Evolutionary conservation across 2,113 vertebrate genomes (phyloP).

Genomic region (Cygnus atratus): DNA sequence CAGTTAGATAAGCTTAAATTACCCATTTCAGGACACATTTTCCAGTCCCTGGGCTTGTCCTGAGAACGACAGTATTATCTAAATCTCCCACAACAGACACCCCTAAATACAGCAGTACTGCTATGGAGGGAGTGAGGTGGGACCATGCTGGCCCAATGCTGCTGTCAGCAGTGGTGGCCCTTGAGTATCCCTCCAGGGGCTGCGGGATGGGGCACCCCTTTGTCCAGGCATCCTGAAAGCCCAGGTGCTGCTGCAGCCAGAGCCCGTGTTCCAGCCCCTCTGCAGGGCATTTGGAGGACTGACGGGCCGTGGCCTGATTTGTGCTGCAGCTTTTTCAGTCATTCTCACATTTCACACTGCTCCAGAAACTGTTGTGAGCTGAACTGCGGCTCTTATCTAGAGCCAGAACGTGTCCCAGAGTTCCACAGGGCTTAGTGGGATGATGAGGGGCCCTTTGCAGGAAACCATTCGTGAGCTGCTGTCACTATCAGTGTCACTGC

Average conservation of each 20-base stretch:
- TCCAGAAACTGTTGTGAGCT: background rate
- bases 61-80: fast-evolving
- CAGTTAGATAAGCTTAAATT: background rate
- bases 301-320: background rate
- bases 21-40: background rate
- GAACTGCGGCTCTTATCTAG: background rate
- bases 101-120: fast-evolving
- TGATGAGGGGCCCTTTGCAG: background rate
- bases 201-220: background rate
- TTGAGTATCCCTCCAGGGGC: background rate
- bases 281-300: fast-evolving
- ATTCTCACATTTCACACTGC: background rate
- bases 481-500: background rate
- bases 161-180: background rate
- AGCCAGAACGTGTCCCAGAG: background rate
- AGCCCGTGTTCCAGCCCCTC: background rate
- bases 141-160: fast-evolving
- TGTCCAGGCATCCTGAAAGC: background rate
- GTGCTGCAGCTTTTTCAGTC: background rate
- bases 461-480: background rate
- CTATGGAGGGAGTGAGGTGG: background rate
- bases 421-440: background rate
- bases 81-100: background rate
- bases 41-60: background rate
- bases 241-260: background rate